A percentile compares a stretch with the other conserved stretches of the same genome.
These are phyloP conservation scores for Damaliscus lunatus DNA, from an alignment of 2,113 vertebrate genomes.

Conservation along the genomic window DNA sequence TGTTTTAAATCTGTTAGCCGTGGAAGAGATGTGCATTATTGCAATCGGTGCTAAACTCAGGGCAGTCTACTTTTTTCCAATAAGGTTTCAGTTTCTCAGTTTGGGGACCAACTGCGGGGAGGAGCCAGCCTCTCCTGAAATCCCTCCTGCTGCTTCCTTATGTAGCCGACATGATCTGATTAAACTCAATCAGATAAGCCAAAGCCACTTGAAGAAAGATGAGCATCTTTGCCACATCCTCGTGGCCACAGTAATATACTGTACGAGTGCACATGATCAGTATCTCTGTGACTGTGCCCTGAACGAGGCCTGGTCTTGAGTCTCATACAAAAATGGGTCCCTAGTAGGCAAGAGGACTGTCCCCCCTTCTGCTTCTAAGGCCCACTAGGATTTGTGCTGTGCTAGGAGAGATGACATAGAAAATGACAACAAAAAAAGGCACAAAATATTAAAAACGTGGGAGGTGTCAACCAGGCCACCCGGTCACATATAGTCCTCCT, in stretches of 20 bases:
- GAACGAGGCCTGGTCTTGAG: conserved; percentile 73
- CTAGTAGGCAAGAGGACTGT: conserved; percentile 60
- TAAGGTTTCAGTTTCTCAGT: conserved; percentile 54
- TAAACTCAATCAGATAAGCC: conserved; percentile 82
- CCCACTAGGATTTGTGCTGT: conserved; percentile 77
- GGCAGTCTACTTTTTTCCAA: conserved; percentile 54
- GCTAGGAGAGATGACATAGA: conserved; percentile 76
- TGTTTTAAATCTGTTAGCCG: conserved; percentile 65
- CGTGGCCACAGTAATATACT: conserved; percentile 99
- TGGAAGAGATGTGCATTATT: conserved; percentile 67
- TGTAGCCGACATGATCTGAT: conserved; percentile 77
- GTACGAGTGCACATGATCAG: conserved; percentile 90
- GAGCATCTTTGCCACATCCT: conserved; percentile 85
- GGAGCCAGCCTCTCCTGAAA: conserved; percentile 90
- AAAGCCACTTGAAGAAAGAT: conserved; percentile 83
- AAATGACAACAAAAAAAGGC: conserved; percentile 84
- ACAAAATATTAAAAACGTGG: conserved; percentile 78
- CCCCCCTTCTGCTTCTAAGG: conserved; percentile 55
- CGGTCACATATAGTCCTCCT: conserved; percentile 71
- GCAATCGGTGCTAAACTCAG: conserved; percentile 41
- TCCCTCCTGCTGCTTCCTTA: conserved; percentile 75
- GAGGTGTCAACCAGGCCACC: conserved; percentile 67
- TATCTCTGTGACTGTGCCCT: conserved; percentile 55
- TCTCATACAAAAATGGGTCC: conserved; percentile 66
- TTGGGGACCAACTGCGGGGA: conserved; percentile 73